Conservation (phyloP, 1,140 invertebrate genomes). For the Calephelis virginiensis region DNA sequence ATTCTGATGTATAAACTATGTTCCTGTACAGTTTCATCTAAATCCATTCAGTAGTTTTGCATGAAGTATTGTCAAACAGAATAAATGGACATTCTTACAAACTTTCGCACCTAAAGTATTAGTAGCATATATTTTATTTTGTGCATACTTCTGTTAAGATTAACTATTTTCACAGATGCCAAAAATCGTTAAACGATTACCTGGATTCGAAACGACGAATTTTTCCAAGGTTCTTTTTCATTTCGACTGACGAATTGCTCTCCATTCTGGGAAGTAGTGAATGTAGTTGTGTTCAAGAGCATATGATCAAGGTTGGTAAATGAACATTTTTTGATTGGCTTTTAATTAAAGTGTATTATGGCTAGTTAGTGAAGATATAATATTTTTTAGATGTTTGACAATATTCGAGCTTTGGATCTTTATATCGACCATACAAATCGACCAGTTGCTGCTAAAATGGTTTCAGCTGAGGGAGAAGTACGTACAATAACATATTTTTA, state of each 20-base stretch:
- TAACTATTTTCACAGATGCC: slow-evolving; percentile 79
- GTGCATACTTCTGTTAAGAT: too few relatives aligned
- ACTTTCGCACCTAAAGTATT: too few relatives aligned
- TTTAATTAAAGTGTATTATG: too few relatives aligned
- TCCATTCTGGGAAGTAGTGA: slow-evolving; percentile 93
- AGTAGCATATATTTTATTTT: too few relatives aligned
- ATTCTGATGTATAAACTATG: too few relatives aligned
- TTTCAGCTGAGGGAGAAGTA: slow-evolving; percentile 91
- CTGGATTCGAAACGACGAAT: slow-evolving; percentile 90
- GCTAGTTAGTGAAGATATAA: not conserved
- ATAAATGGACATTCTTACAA: too few relatives aligned
- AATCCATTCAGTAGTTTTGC: too few relatives aligned
- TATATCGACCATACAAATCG: slow-evolving; percentile 81
- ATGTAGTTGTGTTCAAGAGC: slow-evolving; percentile 89
- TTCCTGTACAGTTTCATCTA: too few relatives aligned
- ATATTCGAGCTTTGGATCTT: slow-evolving; percentile 87
- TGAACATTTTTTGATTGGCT: too few relatives aligned
- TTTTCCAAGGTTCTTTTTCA: slow-evolving; percentile 95
- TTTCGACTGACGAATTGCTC: slow-evolving; percentile 94
- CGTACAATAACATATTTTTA: not conserved
- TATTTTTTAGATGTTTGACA: slow-evolving; percentile 90
- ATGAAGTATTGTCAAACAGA: too few relatives aligned
- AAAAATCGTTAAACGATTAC: slow-evolving; percentile 94
- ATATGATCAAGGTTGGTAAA: slow-evolving; percentile 89
- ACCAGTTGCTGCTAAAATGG: slow-evolving; percentile 86